Conservation (phyloP, 2,797 vertebrate species). For the Trichosurus vulpecula region DNA sequence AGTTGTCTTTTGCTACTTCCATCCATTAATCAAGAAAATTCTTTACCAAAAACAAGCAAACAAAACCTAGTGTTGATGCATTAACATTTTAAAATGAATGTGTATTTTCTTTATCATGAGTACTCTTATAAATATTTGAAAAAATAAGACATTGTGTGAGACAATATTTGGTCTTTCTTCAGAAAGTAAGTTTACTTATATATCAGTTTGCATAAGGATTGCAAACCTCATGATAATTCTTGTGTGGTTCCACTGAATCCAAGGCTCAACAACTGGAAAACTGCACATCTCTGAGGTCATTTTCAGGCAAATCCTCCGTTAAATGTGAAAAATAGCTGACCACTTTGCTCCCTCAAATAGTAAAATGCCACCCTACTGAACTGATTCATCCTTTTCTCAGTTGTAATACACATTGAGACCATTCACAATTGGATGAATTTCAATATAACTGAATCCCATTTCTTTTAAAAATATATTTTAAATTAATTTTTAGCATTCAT, state of each 20-base stretch:
- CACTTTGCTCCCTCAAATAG: background rate
- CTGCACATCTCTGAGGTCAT: background rate
- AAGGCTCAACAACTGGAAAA: background rate
- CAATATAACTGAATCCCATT: background rate
- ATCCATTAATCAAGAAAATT: too few relatives aligned
- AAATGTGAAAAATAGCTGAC: background rate
- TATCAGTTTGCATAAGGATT: background rate
- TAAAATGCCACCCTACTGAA: constrained; percentile 20
- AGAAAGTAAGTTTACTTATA: background rate
- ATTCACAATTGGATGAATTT: constrained; percentile 7
- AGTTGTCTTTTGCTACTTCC: too few relatives aligned
- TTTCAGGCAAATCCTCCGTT: background rate
- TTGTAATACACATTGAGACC: constrained; percentile 26
- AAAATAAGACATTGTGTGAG: too few relatives aligned
- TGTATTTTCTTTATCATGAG: too few relatives aligned
- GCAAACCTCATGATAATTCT: background rate
- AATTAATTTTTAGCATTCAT: too few relatives aligned
- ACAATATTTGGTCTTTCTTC: too few relatives aligned
- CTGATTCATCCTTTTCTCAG: constrained; percentile 23
- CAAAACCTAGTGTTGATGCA: too few relatives aligned
- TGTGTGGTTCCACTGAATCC: background rate
- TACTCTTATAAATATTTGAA: too few relatives aligned
- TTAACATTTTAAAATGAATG: too few relatives aligned
- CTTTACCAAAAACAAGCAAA: too few relatives aligned
- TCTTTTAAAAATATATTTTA: too few relatives aligned